Base-by-base conservation (phyloP, 2,888 invertebrate species). In the Pelosia muscerda region DNA sequence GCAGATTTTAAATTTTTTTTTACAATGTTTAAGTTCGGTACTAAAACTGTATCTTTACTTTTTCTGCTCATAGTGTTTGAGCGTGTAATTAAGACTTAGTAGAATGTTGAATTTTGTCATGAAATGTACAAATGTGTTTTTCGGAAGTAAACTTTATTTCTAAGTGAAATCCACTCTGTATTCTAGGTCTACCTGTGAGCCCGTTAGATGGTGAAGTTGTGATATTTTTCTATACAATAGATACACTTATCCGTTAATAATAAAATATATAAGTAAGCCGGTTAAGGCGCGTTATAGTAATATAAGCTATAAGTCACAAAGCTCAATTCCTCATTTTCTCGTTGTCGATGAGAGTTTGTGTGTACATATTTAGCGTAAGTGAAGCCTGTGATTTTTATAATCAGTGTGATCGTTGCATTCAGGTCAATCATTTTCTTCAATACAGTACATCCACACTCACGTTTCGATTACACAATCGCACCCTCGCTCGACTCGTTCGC, bases 71-170 rank as follows among this genome's bases (percentile, higher is more conserved):
- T 85, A 60, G 55, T 88, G n/a, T 79, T 81, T 85, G 91, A 88
- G 90, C 85, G 81, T 88, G 85, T 90, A 89, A 90, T 92, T 92
- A 92, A 93, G 94, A 91, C 90, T 92, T 92, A 91, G 92, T 92
- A 90, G 91, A 94, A 93, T 93, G 94, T 94, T 94, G 91, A 93
- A 93, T 93, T 93, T 93, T 93, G 93, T 93, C 94, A 94, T 93
- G 88, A 92, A 92, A 94, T 95, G 95, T 95, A 95, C 95, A 95
- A 95, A 95, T 95, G 92, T 93, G 92, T 94, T 94, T 88, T 92
- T 92, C 85, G 90, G 86, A 94, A 94, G 94, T 93, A 94, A 94
- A 93, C 87, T 87, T 89, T 92, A 91, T 91, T n/a, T 92, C 86
- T 94, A 93, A 94, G 94, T 91, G 90, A 91, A 90, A 90, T 86